Percentiles rank a stretch among this genome's conserved stretches.
Conservation (phyloP, 2,113 vertebrate genomes). For the Marmota monax region DNA sequence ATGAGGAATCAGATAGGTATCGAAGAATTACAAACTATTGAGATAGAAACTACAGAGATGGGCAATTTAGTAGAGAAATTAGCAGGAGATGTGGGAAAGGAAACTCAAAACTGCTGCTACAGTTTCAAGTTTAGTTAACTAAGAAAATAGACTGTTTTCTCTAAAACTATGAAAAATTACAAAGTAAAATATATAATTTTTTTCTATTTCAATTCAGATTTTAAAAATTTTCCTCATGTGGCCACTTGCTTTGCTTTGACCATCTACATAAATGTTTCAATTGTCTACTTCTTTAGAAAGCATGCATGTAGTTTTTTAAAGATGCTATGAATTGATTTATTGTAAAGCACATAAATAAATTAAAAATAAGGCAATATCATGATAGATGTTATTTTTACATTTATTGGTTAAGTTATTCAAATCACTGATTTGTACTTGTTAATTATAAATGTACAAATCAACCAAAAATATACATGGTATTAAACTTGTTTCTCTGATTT, state of each 20-base stretch:
- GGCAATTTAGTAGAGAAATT: neutral
- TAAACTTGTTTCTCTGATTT: neutral
- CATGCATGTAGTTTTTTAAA: neutral
- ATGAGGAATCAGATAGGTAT: neutral
- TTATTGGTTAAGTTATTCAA: neutral
- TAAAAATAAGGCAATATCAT: neutral
- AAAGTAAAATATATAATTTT: neutral
- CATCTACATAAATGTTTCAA: neutral
- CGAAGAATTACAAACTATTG: neutral
- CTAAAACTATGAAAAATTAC: neutral
- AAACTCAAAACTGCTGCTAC: neutral
- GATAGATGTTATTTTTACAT: neutral
- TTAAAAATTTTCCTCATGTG: neutral
- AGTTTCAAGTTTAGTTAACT: neutral
- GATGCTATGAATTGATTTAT: neutral
- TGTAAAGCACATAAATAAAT: neutral
- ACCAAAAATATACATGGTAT: neutral
- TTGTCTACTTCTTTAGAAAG: neutral
- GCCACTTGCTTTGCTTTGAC: neutral
- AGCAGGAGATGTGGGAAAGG: neutral
- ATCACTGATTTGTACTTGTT: neutral
- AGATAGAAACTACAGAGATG: neutral
- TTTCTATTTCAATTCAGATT: neutral
- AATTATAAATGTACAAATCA: neutral
- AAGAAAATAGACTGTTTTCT: neutral